phyloP scores from a whole-genome alignment of 2,113 vertebrate genomes.

The Callospermophilus lateralis region DNA sequence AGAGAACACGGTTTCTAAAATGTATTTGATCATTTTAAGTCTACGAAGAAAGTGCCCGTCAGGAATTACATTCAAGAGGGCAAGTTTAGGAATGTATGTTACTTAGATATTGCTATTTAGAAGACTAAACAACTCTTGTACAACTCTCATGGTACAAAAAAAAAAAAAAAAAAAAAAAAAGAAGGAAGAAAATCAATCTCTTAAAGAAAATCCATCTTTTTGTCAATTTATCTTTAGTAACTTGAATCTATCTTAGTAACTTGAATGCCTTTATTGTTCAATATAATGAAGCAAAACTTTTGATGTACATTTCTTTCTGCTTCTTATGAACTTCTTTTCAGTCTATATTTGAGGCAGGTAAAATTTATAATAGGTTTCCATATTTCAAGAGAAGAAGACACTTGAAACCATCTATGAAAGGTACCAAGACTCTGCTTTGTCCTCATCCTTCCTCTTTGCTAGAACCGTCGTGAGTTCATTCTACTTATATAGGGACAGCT shows the following conservation, averaged over 20 bases:
- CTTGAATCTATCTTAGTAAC: not conserved
- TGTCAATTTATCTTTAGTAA: no score
- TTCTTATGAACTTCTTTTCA: not conserved
- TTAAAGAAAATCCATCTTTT: not conserved
- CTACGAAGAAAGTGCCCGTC: not conserved
- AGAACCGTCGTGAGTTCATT: not conserved
- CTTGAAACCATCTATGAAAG: not conserved
- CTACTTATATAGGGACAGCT: not conserved
- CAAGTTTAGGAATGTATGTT: not conserved
- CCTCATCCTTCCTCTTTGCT: not conserved
- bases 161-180: no score
- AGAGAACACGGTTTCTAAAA: not conserved
- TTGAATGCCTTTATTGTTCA: not conserved
- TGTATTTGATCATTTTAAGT: not conserved
- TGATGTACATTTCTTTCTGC: not conserved
- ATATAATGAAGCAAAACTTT: not conserved
- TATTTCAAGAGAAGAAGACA: not conserved
- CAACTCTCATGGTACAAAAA: no score
- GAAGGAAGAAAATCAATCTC: not conserved
- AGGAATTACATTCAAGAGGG: not conserved
- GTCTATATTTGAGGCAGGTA: not conserved
- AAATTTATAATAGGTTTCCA: not conserved
- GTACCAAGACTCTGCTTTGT: not conserved
- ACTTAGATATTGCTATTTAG: not conserved
- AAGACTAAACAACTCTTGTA: not conserved